Base-by-base conservation (phyloP, 2,797 vertebrate genomes). In the Chaenodraco wilsoni region DNA sequence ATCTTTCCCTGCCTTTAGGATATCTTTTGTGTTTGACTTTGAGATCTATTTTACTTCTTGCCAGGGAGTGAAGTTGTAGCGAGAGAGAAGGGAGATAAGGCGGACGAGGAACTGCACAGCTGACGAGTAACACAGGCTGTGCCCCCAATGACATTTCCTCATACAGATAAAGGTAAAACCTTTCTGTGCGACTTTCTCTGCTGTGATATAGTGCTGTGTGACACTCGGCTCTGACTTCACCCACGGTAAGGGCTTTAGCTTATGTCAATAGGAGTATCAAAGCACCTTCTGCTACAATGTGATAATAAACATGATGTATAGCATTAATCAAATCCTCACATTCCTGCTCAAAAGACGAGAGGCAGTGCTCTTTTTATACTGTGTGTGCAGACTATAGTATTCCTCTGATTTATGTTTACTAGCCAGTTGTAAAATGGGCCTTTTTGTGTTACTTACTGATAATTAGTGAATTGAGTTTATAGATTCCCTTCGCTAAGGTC, bases 1-100 rank as follows among this genome's bases (percentile, higher is more conserved):
- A 92, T 92, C 87, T 90, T 78, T 60, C 67, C n/a, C 51, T 61
- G 86, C 74, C 81, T 90, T 87, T 64, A 84, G 85, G 76, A 90
- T 89, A 91, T 90, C 87, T 83, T 87, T 85, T 88, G 82, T 87
- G 88, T 87, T 86, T 82, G 84, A 88, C 85, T 92, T 88, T 89
- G 85, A 91, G 91, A 92, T 92, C 89, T 87, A 72, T 92, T 89
- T 90, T 89, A 87, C 87, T 84, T 85, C 59, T 92, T 82, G 86
- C 79, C 49, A 43, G 76, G 62, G 79, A 89, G 85, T 83, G 87
- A 86, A 89, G 87, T 87, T 84, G 80, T 80, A 84, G 87, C 82
- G 54, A 79, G 79, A 79, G 78, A 91, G 87, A 76, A 72, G 71
- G 65, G 54, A 84, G 90, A 93, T 92, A 91, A 92, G 87, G 73